A percentile compares a stretch with the other conserved stretches of the same genome.
phyloP scores from a whole-genome alignment of 1,140 invertebrate species.

The Drosophila kikkawai region DNA sequence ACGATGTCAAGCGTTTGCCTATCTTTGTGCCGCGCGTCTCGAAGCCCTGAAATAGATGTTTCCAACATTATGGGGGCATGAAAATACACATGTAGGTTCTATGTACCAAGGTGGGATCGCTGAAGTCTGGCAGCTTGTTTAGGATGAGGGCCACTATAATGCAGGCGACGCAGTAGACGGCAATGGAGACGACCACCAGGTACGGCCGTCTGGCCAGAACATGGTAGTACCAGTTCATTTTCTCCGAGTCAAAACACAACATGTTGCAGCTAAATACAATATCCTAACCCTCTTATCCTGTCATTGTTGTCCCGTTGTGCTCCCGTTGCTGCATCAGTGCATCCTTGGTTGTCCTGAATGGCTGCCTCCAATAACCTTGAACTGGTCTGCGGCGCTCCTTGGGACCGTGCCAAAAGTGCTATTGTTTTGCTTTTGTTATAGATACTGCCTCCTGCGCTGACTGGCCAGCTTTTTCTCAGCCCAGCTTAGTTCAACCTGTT shows the following conservation, averaged over 20 bases:
- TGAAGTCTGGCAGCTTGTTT: slow-evolving; percentile 90
- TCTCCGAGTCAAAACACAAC: slow-evolving; percentile 76
- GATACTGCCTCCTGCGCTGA: slow-evolving; percentile 48
- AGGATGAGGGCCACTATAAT: slow-evolving; percentile 90
- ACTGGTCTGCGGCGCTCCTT: slow-evolving; percentile 28
- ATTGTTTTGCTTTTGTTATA: slow-evolving; percentile 73
- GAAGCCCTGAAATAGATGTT: slow-evolving; percentile 88
- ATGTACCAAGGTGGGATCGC: slow-evolving; percentile 89
- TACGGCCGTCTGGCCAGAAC: slow-evolving; percentile 92
- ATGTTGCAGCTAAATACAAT: slow-evolving; percentile 26
- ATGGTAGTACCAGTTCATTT: slow-evolving; percentile 87
- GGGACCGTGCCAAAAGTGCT: slow-evolving; percentile 38
- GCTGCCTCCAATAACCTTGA: slow-evolving; percentile 54
- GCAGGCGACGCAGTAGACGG: slow-evolving; percentile 89
- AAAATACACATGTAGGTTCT: neutral
- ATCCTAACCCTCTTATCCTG: slow-evolving; percentile 11
- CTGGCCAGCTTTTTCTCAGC: slow-evolving; percentile 2
- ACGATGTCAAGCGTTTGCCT: slow-evolving; percentile 91
- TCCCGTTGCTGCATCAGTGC: neutral
- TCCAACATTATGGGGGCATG: neutral
- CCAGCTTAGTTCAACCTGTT: slow-evolving; percentile 27
- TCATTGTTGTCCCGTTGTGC: slow-evolving; percentile 18
- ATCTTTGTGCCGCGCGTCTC: slow-evolving; percentile 94
- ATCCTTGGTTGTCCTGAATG: slow-evolving; percentile 6
- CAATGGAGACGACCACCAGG: slow-evolving; percentile 89